phyloP scores from a whole-genome alignment of 2,113 vertebrate species.

The Peromyscus leucopus region DNA sequence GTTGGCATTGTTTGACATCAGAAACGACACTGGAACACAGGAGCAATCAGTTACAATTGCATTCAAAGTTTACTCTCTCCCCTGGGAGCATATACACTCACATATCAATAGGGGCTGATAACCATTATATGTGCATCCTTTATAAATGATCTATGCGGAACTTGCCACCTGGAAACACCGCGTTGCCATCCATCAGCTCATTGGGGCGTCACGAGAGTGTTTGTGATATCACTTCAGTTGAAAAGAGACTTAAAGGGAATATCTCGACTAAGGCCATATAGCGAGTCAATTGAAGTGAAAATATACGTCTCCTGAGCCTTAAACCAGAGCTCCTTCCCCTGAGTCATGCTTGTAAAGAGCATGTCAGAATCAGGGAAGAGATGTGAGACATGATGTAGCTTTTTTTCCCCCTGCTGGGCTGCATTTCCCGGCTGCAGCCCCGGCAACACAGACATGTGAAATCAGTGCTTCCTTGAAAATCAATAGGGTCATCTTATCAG shows the following conservation, averaged over 20 bases:
- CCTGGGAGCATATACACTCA: neutral
- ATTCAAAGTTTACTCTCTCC: constrained; percentile 52
- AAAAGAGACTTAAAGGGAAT: neutral
- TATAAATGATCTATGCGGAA: constrained; percentile 37
- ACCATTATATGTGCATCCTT: neutral
- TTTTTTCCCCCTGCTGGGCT: neutral
- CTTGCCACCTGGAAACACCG: neutral
- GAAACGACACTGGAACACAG: constrained; percentile 58
- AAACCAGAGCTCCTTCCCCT: neutral
- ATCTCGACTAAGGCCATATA: neutral
- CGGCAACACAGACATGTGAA: neutral
- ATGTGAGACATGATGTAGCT: neutral
- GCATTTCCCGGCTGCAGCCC: too few relatives aligned
- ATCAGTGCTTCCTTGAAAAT: neutral
- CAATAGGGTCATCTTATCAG: neutral
- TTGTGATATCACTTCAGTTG: constrained; percentile 28
- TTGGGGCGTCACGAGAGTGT: constrained; percentile 2
- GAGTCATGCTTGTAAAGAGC: neutral
- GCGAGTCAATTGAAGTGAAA: neutral
- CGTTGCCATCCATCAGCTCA: neutral
- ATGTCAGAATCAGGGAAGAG: neutral
- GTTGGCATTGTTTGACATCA: constrained; percentile 67
- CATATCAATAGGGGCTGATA: constrained; percentile 11
- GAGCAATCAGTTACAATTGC: constrained; percentile 34
- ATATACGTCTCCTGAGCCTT: neutral